Percentiles rank a stretch among this genome's conserved stretches.
Evolutionary conservation across 2,888 invertebrate species (phyloP).

Genomic region (Campoplex capitator): DNA sequence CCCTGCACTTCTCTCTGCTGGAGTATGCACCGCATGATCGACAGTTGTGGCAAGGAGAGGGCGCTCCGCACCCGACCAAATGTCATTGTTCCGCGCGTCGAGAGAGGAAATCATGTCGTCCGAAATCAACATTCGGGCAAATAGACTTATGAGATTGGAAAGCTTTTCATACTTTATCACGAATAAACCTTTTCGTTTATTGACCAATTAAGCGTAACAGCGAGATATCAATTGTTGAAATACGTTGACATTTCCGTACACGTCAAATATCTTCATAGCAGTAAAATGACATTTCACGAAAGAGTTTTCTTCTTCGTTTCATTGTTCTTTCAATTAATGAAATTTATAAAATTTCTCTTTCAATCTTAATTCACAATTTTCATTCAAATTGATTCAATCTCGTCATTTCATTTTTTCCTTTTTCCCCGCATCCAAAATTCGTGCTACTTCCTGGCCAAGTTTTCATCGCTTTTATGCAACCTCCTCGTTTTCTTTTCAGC

Average conservation of each 20-base stretch:
- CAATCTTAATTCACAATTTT: no score
- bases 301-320: no score
- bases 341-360: no score
- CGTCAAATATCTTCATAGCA: background rate
- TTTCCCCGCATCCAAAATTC: background rate
- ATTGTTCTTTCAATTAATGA: no score
- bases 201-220: background rate
- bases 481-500: background rate
- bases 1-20: constrained; percentile 46
- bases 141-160: constrained; percentile 21
- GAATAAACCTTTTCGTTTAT: background rate
- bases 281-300: background rate
- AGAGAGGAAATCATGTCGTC: constrained; percentile 39
- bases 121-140: constrained; percentile 46
- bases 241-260: background rate
- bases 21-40: constrained; percentile 64
- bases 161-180: background rate
- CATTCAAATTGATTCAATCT: no score
- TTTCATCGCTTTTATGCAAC: background rate
- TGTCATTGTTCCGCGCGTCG: constrained; percentile 44
- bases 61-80: constrained; percentile 43
- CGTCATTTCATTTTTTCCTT: background rate
- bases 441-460: background rate
- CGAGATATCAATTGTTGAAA: background rate
- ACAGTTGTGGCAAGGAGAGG: constrained; percentile 63